Base-by-base conservation (phyloP, 2,888 invertebrate species). In the Orthonevra nobilis region DNA sequence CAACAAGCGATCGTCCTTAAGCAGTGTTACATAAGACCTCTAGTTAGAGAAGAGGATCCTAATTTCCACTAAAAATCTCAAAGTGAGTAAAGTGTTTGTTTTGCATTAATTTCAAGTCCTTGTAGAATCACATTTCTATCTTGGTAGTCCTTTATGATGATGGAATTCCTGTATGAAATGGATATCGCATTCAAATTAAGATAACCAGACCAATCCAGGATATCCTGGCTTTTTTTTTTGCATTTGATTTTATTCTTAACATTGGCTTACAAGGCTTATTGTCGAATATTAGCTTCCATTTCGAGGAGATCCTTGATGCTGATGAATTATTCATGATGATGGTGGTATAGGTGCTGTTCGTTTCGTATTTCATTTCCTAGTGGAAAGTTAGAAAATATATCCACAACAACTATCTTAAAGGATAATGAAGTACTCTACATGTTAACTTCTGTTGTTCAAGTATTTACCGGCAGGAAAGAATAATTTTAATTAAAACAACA, bases 401-500 rank as follows among this genome's bases (percentile, higher is more conserved):
- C n/a, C n/a, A n/a, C n/a, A n/a, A n/a, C n/a, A n/a, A n/a, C n/a
- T n/a, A n/a, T n/a, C n/a, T n/a, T n/a, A n/a, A n/a, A n/a, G n/a
- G n/a, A n/a, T n/a, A n/a, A n/a, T n/a, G n/a, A n/a, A n/a, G n/a
- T n/a, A n/a, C n/a, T n/a, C n/a, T n/a, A n/a, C n/a, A n/a, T n/a
- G n/a, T n/a, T n/a, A n/a, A n/a, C n/a, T n/a, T n/a, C n/a, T n/a
- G n/a, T n/a, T n/a, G n/a, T n/a, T n/a, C n/a, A n/a, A n/a, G n/a
- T n/a, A n/a, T n/a, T n/a, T n/a, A n/a, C n/a, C n/a, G 23, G 5
- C 3, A 52, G 10, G 2, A 12, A 30, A 7, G 10, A 30, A 4
- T 12, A 40, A 58, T 58, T 50, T 68, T 58, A 58, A 68, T 68
- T 58, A 68, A n/a, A n/a, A n/a, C n/a, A n/a, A n/a, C n/a, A 68